Evolutionary conservation across 2,797 vertebrate genomes (phyloP), one percentile per base, ranked within the genome.

Genomic region (Anisognathus igniventris): DNA sequence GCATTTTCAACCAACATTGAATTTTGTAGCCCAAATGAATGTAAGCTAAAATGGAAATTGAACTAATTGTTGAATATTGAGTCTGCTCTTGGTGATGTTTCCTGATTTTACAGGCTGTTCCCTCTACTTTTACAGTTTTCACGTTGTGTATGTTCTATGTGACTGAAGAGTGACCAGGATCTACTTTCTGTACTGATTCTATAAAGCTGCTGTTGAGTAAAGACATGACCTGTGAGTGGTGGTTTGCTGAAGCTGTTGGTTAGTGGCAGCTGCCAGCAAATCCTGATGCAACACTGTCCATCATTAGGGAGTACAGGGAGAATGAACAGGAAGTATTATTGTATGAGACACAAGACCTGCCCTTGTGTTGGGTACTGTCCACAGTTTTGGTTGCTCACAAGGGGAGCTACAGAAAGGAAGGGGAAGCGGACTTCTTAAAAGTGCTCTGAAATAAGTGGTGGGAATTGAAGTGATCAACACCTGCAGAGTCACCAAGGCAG

Each of bases 291-390:
- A 18, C 7, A 0, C 35, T 67, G 31, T 45, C 24, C 2, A 2
- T 85, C 9, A 0, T 47, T 39, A n/a, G 50, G 33, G 39, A 75
- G 71, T 14, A 24, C 0, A 12, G 21, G 56, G 65, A 78, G 45
- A 68, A 75, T 42, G 53, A 67, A 6, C 21, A 68, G 28, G 19
- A 72, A 25, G 8, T n/a, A 12, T 8, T n/a, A 10, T 9, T 75
- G 8, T 44, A 6, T 50, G 54, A 72, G 57, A 72, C 24, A 14
- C 40, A 33, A 39, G 57, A 74, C 23, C 19, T 65, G 42, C 50
- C 16, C 0, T 0, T 2, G 1, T 45, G 7, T 47, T 56, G 13
- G 21, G 7, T 56, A 2, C 39, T 53, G 5, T 39, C 13, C 0
- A 0, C 15, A 10, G 50, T 54, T 85, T 61, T 65, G 35, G 21